These are phyloP conservation scores for Poecilia picta DNA, from an alignment of 2,797 vertebrate species.

Conservation along the genomic window DNA sequence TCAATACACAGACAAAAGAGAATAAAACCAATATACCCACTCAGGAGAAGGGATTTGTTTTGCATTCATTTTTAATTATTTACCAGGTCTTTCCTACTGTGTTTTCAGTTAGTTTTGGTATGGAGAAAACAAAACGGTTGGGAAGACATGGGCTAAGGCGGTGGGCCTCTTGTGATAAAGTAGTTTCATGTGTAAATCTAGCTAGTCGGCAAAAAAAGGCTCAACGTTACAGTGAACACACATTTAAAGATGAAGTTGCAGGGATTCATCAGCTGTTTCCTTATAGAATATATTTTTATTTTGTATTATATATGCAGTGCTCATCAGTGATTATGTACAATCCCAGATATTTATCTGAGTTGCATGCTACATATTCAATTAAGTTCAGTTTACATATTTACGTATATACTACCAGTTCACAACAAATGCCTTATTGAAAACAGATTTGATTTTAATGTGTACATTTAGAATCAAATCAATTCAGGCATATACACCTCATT, in stretches of 20 bases:
- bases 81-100: slow-evolving; percentile 26
- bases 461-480: not conserved
- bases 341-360: not conserved
- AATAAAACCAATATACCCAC: slow-evolving; percentile 44
- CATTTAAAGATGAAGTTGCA: not conserved
- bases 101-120: slow-evolving; percentile 20
- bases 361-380: not conserved
- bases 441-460: not conserved
- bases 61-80: slow-evolving; percentile 45
- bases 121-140: slow-evolving; percentile 4
- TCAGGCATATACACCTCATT: not conserved
- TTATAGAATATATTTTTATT: not conserved
- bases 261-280: not conserved
- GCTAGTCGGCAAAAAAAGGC: not conserved
- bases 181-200: not conserved
- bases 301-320: not conserved
- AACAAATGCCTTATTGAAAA: not conserved
- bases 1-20: slow-evolving; percentile 57
- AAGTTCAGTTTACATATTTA: not conserved
- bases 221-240: not conserved
- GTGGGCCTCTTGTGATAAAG: not conserved
- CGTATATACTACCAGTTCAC: not conserved
- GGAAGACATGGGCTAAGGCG: not conserved
- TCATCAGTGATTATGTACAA: not conserved
- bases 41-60: slow-evolving; percentile 36